Evolutionary conservation across 2,888 invertebrate species (phyloP), one percentile per base, ranked within the genome.

Genomic region (Macaria notata): DNA sequence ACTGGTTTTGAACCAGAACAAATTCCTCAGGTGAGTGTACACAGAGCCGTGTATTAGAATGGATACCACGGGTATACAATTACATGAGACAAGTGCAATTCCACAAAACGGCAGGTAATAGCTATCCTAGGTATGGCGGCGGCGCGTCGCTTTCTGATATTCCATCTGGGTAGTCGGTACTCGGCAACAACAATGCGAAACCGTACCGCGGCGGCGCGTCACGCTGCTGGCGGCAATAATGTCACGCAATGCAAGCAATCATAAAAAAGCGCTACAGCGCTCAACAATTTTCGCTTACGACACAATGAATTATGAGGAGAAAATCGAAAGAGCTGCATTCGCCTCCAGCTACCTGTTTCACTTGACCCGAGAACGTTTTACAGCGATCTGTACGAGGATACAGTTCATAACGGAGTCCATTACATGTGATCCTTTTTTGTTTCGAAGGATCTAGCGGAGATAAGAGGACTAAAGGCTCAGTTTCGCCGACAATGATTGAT

Each of bases 401-500:
- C 67, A 75, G 69, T 71, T 53, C 61, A 69, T 76, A 79, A 79
- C 76, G 71, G 75, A 72, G 68, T 76, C 74, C 73, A 79, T 83
- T 78, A 79, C 68, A 71, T 65, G 66, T 76, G 76, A 79, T 79
- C 73, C 79, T 78, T 76, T 78, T 79, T 76, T 74, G 69, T 75
- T 69, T 74, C 69, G 76, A 75, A 77, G 72, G 69, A 68, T 75
- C 66, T 66, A 68, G 67, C 64, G 68, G 61, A 78, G 81, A 82
- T 81, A 84, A 81, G 78, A 77, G 80, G 73, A 73, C 68, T 70
- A 71, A 41, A 74, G 70, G 73, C 66, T 69, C 69, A 67, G 63
- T 68, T 71, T 68, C 69, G 64, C 70, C 77, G 84, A 87, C 86
- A 86, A 81, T 86, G 88, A 88, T 87, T 83, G 86, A 89, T 88